Base-by-base conservation (phyloP, 2,797 vertebrate species). In the Chaetodon trifasciatus region DNA sequence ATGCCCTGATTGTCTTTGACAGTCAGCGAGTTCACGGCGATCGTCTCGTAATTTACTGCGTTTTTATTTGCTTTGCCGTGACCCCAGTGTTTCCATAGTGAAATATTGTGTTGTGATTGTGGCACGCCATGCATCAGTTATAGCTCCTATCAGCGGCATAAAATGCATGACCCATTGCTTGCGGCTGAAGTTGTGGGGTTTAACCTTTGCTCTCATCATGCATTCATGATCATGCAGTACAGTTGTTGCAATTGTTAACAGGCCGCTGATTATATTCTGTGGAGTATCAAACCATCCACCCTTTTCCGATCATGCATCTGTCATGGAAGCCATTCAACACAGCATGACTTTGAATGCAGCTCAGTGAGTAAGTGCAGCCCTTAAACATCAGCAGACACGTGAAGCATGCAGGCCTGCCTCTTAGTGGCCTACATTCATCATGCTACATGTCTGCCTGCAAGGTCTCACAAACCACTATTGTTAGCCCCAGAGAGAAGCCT, bases 341-440 rank as follows among this genome's bases (percentile, higher is more conserved):
- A 74, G 56, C 11, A 0, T 77, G 73, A 40, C 52, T 63, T 63
- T 79, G n/a, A 66, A 32, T 73, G 44, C 21, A 69, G 74, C 68
- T 56, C 40, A 53, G 32, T 42, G 68, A 60, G 74, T 83, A 78
- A 76, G 85, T 70, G 73, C 67, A 66, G 32, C 6, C 63, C 65
- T 71, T 81, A 57, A 70, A 55, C 53, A 74, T 57, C 44, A 81
- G 67, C 68, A 82, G 55, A 84, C 65, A 64, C 68, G 64, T 75
- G 52, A 71, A 76, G 70, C 69, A 76, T 35, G 60, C 81, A 82
- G 70, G 52, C 81, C 70, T 73, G 44, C 42, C 23, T 82, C 66
- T 86, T 77, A 81, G 53, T 90, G 88, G 74, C 84, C 86, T 74
- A 71, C 56, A 84, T 87, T 86, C 17, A 79, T 70, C 75, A 73